A percentile compares a stretch with the other conserved stretches of the same genome.
These are phyloP conservation scores for Bombus sibiricus DNA, from an alignment of 1,140 invertebrate genomes.

Conservation along the genomic window DNA sequence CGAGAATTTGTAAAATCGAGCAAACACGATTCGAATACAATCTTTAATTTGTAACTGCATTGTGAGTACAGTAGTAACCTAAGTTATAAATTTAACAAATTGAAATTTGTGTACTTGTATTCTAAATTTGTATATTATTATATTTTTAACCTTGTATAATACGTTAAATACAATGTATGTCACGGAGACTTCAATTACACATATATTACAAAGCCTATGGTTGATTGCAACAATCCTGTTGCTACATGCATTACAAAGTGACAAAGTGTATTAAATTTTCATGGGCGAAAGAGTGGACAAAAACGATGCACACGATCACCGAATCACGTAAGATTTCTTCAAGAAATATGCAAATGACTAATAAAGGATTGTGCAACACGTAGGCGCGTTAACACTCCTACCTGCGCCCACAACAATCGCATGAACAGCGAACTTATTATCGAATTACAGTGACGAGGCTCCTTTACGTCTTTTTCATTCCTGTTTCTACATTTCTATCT, in stretches of 20 bases:
- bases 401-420: neutral
- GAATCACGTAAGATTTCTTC: neutral
- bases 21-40: neutral
- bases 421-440: neutral
- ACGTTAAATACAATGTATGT: neutral
- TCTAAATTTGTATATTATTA: too few species aligned
- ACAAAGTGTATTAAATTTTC: conserved; percentile 2
- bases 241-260: neutral
- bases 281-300: conserved; percentile 5
- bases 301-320: conserved; percentile 2
- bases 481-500: too few species aligned
- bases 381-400: conserved; percentile 32
- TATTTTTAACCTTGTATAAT: neutral
- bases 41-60: too few species aligned
- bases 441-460: neutral
- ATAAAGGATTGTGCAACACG: conserved; percentile 44
- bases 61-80: too few species aligned
- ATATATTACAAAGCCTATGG: neutral
- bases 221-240: neutral
- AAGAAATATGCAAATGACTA: conserved; percentile 42
- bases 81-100: too few species aligned
- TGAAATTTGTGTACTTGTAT: too few species aligned
- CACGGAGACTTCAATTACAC: neutral
- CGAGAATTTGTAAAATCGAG: neutral
- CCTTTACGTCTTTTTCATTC: neutral